Evolutionary conservation across 2,113 vertebrate genomes (phyloP).

Genomic region (Zosterops japonicus): DNA sequence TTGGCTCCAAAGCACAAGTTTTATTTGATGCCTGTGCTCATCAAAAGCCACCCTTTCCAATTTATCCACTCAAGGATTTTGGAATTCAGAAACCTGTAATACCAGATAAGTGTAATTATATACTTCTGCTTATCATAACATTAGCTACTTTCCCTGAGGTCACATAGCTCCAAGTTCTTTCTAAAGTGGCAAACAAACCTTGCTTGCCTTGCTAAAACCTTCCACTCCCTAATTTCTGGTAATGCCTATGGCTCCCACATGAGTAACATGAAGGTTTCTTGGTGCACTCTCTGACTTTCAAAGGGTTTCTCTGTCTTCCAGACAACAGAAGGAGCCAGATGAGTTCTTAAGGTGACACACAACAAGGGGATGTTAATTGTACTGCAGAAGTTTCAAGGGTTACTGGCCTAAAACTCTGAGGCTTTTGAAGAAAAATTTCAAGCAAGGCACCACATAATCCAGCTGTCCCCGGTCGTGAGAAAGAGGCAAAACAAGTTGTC

Average conservation of each 20-base stretch:
- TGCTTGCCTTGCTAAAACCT: background rate
- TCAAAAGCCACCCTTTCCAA: background rate
- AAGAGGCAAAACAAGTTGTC: background rate
- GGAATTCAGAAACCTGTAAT: background rate
- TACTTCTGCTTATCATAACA: background rate
- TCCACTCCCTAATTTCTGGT: background rate
- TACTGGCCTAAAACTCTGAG: background rate
- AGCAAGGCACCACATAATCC: background rate
- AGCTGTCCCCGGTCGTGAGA: background rate
- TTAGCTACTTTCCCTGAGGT: background rate
- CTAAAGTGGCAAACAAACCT: background rate
- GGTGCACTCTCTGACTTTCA: background rate
- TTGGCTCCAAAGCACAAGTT: background rate
- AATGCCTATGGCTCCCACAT: background rate
- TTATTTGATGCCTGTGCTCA: background rate
- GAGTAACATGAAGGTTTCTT: background rate
- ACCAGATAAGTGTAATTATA: background rate
- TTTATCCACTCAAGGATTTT: background rate
- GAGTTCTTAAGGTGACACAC: background rate
- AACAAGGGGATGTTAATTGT: background rate
- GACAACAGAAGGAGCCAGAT: background rate
- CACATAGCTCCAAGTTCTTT: background rate
- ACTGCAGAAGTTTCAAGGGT: background rate
- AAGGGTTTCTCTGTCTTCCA: background rate
- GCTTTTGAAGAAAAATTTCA: background rate